Conservation (phyloP, 2,797 vertebrate genomes). For the Acestrorhynchus altus region DNA sequence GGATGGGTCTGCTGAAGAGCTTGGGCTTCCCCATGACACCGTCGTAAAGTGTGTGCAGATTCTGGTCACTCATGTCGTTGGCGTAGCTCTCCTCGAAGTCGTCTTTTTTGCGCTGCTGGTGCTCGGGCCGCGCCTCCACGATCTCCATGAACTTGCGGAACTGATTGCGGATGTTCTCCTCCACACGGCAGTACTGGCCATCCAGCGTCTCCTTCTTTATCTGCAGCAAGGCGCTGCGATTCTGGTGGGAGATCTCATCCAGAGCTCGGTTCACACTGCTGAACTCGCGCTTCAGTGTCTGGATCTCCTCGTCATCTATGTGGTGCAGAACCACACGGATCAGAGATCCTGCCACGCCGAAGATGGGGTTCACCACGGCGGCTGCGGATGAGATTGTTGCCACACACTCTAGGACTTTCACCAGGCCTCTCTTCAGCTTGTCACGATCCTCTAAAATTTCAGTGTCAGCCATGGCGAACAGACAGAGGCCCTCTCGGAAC, state of each 20-base stretch:
- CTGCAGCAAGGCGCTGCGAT: conserved; percentile 71
- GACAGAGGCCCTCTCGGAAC: not conserved
- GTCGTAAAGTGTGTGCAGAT: conserved; percentile 81
- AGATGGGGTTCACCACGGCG: conserved; percentile 82
- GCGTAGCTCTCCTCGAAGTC: conserved; percentile 74
- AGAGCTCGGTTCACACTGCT: conserved; percentile 70
- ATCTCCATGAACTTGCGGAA: conserved; percentile 81
- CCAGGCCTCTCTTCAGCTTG: conserved; percentile 50
- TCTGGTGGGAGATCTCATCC: conserved; percentile 75
- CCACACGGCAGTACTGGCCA: conserved; percentile 74
- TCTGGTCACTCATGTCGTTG: conserved; percentile 79
- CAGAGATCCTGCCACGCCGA: conserved; percentile 79
- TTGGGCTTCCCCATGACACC: conserved; percentile 79
- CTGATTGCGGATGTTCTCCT: conserved; percentile 81
- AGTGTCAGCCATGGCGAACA: conserved; percentile 53
- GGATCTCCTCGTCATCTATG: conserved; percentile 79
- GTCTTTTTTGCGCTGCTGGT: conserved; percentile 66
- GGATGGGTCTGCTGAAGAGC: conserved; percentile 80
- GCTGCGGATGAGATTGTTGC: conserved; percentile 81
- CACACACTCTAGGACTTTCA: conserved; percentile 65
- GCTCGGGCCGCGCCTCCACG: conserved; percentile 68
- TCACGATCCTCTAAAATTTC: conserved; percentile 48
- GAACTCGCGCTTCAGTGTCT: conserved; percentile 78
- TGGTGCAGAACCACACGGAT: conserved; percentile 81
- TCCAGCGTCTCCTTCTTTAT: conserved; percentile 80